Evolutionary conservation across 2,113 vertebrate genomes (phyloP).

Genomic region (Pomatorhinus ruficollis): DNA sequence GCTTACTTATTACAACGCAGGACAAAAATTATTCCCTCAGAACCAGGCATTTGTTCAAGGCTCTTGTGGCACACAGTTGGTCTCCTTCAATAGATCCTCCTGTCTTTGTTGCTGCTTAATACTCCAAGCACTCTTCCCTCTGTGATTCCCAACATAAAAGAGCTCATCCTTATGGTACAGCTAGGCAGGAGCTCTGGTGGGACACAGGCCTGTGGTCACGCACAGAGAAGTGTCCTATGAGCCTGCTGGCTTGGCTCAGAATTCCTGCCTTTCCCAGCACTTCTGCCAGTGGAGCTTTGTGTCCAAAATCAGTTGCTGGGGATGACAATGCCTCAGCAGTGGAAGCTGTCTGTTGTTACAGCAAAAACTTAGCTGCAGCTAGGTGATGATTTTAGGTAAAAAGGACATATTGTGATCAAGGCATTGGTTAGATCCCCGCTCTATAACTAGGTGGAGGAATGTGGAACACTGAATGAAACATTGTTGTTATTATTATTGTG

Average conservation of each 20-base stretch:
- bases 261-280: neutral
- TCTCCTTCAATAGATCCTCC: neutral
- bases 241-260: neutral
- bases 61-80: neutral
- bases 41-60: neutral
- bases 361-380: neutral
- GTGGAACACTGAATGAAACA: neutral
- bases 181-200: neutral
- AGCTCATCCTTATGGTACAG: neutral
- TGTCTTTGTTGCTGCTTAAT: neutral
- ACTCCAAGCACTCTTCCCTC: neutral
- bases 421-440: neutral
- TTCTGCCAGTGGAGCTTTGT: rapidly evolving
- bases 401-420: neutral
- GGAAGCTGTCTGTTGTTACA: neutral
- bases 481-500: neutral
- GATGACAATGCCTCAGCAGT: neutral
- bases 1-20: neutral
- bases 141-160: neutral
- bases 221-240: neutral
- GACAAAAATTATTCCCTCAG: neutral
- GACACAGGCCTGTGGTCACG: neutral
- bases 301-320: neutral
- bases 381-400: neutral
- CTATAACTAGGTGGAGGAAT: neutral